Evolutionary conservation across 2,113 vertebrate genomes (phyloP).

Genomic region (Daubentonia madagascariensis): DNA sequence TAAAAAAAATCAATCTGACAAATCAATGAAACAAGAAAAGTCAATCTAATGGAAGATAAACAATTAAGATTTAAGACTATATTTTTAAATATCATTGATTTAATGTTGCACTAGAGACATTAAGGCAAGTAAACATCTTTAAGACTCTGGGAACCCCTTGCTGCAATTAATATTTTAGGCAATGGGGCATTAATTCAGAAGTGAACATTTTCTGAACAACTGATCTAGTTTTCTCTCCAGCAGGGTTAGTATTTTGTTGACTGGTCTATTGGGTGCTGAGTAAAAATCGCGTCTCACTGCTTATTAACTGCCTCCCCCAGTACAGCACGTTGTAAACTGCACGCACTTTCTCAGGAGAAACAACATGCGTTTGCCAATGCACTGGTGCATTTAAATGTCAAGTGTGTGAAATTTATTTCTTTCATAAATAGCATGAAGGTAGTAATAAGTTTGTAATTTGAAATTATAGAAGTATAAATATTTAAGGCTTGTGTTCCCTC

Average conservation of each 20-base stretch:
- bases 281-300: slow-evolving; percentile 47
- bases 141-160: slow-evolving; percentile 23
- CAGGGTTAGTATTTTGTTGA: slow-evolving; percentile 47
- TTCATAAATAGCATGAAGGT: neutral
- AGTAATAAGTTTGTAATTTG: neutral
- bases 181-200: slow-evolving; percentile 26
- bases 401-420: neutral
- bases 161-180: slow-evolving; percentile 14
- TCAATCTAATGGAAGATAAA: neutral
- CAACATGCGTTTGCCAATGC: neutral
- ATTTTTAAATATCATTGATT: neutral
- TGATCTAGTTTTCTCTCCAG: slow-evolving; percentile 43
- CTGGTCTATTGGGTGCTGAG: slow-evolving; percentile 27
- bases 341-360: slow-evolving; percentile 60
- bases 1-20: neutral
- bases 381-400: neutral
- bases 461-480: neutral
- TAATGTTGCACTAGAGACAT: neutral
- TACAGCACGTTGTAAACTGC: neutral
- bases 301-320: slow-evolving; percentile 43
- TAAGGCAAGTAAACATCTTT: neutral
- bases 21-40: neutral
- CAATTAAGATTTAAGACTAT: neutral
- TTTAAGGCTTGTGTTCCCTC: neutral
- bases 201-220: slow-evolving; percentile 22